These are phyloP conservation scores for Natator depressus DNA, from an alignment of 2,113 vertebrate species.

Conservation along the genomic window DNA sequence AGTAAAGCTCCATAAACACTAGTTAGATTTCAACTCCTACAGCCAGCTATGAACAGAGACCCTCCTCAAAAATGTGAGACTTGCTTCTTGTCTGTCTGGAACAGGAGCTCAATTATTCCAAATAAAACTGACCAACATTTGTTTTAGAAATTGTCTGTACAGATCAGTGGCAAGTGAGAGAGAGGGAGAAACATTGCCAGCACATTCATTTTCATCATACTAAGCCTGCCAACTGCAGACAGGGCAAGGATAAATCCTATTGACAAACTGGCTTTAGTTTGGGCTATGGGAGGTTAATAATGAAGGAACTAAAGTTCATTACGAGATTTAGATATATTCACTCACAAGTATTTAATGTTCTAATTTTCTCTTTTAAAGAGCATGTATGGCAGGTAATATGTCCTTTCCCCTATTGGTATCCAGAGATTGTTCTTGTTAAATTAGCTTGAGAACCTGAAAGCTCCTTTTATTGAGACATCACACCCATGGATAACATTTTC, in stretches of 20 bases:
- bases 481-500: not conserved
- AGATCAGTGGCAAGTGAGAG: not conserved
- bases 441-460: not conserved
- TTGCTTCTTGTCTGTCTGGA: not conserved
- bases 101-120: not conserved
- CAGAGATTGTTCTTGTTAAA: not conserved
- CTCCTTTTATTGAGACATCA: not conserved
- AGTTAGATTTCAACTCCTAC: not conserved
- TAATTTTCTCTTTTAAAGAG: not conserved
- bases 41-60: not conserved
- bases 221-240: not conserved
- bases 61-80: not conserved
- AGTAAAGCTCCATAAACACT: not conserved
- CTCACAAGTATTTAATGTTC: not conserved
- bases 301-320: not conserved
- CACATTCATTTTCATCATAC: not conserved
- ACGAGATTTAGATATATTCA: not conserved
- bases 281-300: not conserved
- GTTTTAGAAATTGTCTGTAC: not conserved
- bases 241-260: not conserved
- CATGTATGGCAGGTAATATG: not conserved
- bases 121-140: not conserved
- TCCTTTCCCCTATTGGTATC: not conserved
- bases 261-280: not conserved
- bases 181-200: not conserved